Evolutionary conservation across 1,140 invertebrate genomes (phyloP).

Genomic region (Drosophila teissieri): DNA sequence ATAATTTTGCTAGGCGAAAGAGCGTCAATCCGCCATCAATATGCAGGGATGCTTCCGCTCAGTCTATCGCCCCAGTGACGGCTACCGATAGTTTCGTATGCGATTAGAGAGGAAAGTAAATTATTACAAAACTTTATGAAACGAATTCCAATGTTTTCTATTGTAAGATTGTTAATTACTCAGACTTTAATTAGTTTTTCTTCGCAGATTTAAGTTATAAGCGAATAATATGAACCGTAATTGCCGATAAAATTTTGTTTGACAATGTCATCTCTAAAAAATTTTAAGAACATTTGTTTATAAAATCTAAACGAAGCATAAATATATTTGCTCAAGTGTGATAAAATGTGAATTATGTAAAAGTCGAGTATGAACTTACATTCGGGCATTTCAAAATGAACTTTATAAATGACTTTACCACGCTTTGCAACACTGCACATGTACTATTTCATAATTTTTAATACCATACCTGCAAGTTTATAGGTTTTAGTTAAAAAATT

Average conservation of each 20-base stretch:
- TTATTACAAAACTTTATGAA: too few relatives aligned
- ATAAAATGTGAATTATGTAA: too few relatives aligned
- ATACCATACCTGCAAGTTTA: slow-evolving; percentile 1
- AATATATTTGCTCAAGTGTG: too few relatives aligned
- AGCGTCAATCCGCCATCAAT: slow-evolving; percentile 77
- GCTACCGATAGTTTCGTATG: slow-evolving; percentile 23
- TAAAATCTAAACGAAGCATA: not conserved
- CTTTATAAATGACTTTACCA: slow-evolving; percentile 1
- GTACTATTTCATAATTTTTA: slow-evolving; percentile 51
- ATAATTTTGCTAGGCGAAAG: slow-evolving; percentile 62
- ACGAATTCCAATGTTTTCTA: too few relatives aligned
- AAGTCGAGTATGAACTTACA: not conserved
- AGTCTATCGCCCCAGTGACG: not conserved
- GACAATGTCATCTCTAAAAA: not conserved
- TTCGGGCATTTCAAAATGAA: not conserved
- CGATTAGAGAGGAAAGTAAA: not conserved
- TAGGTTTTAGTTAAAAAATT: slow-evolving; percentile 40
- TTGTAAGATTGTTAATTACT: too few relatives aligned
- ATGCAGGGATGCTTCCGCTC: slow-evolving; percentile 51
- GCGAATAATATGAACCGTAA: not conserved
- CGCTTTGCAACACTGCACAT: slow-evolving; percentile 50
- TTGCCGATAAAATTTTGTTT: not conserved
- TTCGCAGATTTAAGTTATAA: not conserved
- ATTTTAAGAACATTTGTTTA: not conserved
- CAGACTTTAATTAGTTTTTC: too few relatives aligned